Evolutionary conservation across 2,888 invertebrate genomes (phyloP), one percentile per base, ranked within the genome.

Genomic region (Brachylomia viminalis): DNA sequence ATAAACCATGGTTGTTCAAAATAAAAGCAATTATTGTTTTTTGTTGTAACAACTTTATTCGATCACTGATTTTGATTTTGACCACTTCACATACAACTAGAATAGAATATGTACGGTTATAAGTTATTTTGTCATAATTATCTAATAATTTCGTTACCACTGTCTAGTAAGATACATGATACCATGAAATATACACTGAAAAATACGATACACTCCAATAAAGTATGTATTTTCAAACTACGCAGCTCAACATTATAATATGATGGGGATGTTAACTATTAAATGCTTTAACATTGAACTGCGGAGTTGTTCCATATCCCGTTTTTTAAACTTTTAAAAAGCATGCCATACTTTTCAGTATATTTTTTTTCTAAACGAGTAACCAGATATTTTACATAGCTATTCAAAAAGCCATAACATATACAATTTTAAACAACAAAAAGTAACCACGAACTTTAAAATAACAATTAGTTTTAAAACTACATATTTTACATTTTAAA

Each of bases 1-100:
- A 45, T 7, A 13, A 23, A 4, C 8, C 3, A 27, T n/a, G 23
- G 20, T 58, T 49, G 45, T 30, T 52, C 30, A 10, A 52, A 85
- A 85, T 84, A 84, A 89, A 88, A 88, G 86, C 85, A 84, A 84
- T 68, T 77, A 66, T 68, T 78, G 82, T 79, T 87, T 83, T 92
- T 94, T 95, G 95, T 94, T 95, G 95, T 96, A 96, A 97, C 96
- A 96, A 96, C 94, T 96, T 95, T 95, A 96, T 96, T 96, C 96
- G 96, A 96, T 95, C 96, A 96, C 96, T 95, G 96, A 95, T 92
- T 94, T 91, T 92, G 79, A 87, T 87, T 92, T 93, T 91, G 91
- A 94, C 92, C 93, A 94, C 90, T 92, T 92, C 91, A 94, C 92
- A 91, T 94, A 93, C 92, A 93, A 91, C 95, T 95, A 95, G 90